A percentile compares a stretch with the other conserved stretches of the same genome.
These are phyloP conservation scores for Regulus satrapa DNA, from an alignment of 2,113 vertebrate species.

Conservation along the genomic window DNA sequence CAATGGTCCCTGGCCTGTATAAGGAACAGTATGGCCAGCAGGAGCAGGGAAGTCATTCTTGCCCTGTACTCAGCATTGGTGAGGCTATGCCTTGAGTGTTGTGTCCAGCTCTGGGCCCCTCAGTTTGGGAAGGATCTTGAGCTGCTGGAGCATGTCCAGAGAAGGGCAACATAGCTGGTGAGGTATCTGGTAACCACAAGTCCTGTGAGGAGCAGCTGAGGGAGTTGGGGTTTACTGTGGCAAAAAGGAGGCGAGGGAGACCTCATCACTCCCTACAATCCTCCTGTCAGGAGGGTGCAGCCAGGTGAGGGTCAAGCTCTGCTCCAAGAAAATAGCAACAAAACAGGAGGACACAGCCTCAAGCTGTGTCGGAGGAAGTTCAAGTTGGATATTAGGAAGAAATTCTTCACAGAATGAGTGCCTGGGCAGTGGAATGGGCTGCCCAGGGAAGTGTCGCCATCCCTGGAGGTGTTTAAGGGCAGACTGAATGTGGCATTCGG, in stretches of 20 bases:
- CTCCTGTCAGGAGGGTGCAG: background rate
- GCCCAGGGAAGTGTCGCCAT: accelerated
- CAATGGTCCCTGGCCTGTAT: background rate
- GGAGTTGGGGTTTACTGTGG: background rate
- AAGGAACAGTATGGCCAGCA: background rate
- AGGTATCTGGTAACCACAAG: background rate
- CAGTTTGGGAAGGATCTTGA: accelerated
- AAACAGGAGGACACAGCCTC: background rate
- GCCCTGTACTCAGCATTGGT: accelerated
- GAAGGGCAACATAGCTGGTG: background rate
- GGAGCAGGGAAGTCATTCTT: accelerated
- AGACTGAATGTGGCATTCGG: background rate
- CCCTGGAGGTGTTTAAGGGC: background rate
- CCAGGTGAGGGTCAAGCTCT: accelerated
- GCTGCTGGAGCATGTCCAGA: accelerated
- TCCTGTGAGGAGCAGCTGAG: background rate
- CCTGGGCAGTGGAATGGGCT: background rate
- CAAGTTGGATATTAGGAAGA: background rate
- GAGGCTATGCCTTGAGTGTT: accelerated
- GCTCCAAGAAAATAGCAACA: background rate
- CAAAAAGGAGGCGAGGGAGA: background rate
- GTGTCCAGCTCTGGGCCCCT: background rate
- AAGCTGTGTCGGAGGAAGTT: background rate
- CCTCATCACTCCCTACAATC: accelerated
- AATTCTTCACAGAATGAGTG: background rate